A percentile compares a stretch with the other conserved stretches of the same genome.
Conservation (phyloP, 2,888 invertebrate species). For the Coronaproctus castanopsis region DNA sequence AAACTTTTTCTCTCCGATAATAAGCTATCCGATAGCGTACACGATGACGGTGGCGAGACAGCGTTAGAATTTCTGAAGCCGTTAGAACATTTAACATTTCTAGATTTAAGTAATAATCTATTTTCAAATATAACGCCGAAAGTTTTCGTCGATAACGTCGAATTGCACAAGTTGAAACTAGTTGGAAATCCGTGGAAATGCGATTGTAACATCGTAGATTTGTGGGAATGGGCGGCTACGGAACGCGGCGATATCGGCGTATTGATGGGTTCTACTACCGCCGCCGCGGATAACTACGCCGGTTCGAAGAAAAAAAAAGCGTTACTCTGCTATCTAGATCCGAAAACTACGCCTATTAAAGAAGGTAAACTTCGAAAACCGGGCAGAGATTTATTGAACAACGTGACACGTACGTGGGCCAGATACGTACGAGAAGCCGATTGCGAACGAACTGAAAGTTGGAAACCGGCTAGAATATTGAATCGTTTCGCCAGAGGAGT, state of each 20-base stretch:
- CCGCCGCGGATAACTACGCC: constrained; percentile 17
- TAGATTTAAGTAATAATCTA: constrained; percentile 43
- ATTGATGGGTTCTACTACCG: constrained; percentile 41
- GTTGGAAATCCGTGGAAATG: constrained; percentile 48
- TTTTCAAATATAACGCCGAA: constrained; percentile 37
- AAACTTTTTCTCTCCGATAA: constrained; percentile 39
- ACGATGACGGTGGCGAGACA: constrained; percentile 25
- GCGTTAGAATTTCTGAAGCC: constrained; percentile 36
- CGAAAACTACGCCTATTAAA: constrained; percentile 27
- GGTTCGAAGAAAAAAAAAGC: constrained; percentile 37
- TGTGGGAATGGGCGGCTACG: constrained; percentile 52
- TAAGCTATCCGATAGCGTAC: constrained; percentile 26
- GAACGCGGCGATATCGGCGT: constrained; percentile 41
- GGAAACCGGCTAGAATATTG: constrained; percentile 15
- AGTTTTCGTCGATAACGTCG: constrained; percentile 32
- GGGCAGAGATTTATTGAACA: constrained; percentile 33
- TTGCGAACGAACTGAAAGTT: constrained; percentile 13
- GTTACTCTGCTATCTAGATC: constrained; percentile 41
- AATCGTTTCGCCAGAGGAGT: constrained; percentile 4
- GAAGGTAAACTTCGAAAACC: constrained; percentile 33
- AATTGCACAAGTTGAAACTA: constrained; percentile 38
- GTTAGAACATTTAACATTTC: constrained; percentile 34
- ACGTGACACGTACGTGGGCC: constrained; percentile 45
- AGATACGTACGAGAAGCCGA: constrained; percentile 31
- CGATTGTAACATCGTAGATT: constrained; percentile 43